Evolutionary conservation across 2,113 vertebrate genomes (phyloP).

Genomic region (Illadopsis cleaveri): DNA sequence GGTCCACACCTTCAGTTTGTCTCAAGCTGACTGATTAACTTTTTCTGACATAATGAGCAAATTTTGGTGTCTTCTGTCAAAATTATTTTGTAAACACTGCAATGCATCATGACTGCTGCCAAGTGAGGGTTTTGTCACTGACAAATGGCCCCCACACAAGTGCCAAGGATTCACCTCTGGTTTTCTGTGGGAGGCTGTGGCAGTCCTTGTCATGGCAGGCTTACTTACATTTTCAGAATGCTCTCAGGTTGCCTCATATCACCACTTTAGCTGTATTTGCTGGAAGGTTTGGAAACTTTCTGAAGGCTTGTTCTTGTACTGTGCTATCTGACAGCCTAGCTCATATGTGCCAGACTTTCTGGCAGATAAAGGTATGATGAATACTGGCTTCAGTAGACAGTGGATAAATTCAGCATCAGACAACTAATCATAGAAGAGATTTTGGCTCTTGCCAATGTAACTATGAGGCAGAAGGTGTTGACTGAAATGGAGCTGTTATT

Average conservation of each 20-base stretch:
- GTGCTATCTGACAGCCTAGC: not conserved
- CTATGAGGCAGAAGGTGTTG: not conserved
- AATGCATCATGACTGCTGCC: not conserved
- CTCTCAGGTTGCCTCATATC: not conserved
- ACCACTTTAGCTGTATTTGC: not conserved
- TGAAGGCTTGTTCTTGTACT: not conserved
- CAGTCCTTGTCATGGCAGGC: not conserved
- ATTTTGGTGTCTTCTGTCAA: not conserved
- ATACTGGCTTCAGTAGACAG: not conserved
- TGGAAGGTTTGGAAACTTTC: not conserved
- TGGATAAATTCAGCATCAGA: not conserved
- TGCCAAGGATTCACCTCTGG: not conserved
- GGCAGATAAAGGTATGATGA: not conserved
- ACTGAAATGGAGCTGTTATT: not conserved
- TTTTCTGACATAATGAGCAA: not conserved
- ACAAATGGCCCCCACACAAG: fast-evolving
- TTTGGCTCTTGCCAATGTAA: not conserved
- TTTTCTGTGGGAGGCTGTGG: not conserved
- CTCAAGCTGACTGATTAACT: not conserved
- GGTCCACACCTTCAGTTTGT: not conserved
- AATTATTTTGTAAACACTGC: not conserved
- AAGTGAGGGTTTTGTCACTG: not conserved
- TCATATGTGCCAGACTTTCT: not conserved
- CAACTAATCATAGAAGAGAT: not conserved
- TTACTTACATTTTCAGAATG: not conserved